Evolutionary conservation across 92 coral and sea anemone species (phyloP).

Genomic region (Bergia puertoricense): DNA sequence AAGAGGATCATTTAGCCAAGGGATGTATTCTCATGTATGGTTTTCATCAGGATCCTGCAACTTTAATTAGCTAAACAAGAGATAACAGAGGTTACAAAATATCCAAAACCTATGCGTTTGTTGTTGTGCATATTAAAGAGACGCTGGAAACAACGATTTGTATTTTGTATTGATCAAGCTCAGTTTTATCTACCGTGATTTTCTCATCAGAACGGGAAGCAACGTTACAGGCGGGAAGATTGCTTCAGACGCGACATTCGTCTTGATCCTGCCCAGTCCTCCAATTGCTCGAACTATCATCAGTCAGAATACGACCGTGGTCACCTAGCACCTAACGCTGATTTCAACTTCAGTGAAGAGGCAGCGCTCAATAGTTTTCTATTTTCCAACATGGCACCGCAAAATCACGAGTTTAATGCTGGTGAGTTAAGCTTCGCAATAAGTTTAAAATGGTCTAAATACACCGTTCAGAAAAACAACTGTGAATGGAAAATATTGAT

Average conservation of each 20-base stretch:
- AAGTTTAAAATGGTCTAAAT: background rate
- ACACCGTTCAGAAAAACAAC: background rate
- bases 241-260: constrained; percentile 92
- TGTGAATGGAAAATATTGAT: background rate
- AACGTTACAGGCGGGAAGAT: constrained; percentile 47
- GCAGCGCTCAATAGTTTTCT: constrained; percentile 69
- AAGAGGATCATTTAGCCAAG: too few species aligned
- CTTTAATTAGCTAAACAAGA: too few species aligned
- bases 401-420: constrained; percentile 64
- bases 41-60: too few species aligned
- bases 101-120: too few species aligned
- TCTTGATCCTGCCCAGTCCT: constrained; percentile 68
- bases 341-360: constrained; percentile 58
- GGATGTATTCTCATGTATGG: too few species aligned
- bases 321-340: constrained; percentile 87
- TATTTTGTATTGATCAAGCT: too few species aligned
- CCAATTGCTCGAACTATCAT: constrained; percentile 67
- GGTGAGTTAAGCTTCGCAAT: constrained; percentile 47
- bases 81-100: too few species aligned
- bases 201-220: constrained; percentile 55
- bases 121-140: too few species aligned
- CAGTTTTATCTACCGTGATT: background rate
- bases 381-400: constrained; percentile 87
- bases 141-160: too few species aligned
- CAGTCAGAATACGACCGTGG: constrained; percentile 82